Conservation (phyloP, 30 jellyfish, hydroid and myxozoan genomes). For the Nemopilema nomurai region DNA sequence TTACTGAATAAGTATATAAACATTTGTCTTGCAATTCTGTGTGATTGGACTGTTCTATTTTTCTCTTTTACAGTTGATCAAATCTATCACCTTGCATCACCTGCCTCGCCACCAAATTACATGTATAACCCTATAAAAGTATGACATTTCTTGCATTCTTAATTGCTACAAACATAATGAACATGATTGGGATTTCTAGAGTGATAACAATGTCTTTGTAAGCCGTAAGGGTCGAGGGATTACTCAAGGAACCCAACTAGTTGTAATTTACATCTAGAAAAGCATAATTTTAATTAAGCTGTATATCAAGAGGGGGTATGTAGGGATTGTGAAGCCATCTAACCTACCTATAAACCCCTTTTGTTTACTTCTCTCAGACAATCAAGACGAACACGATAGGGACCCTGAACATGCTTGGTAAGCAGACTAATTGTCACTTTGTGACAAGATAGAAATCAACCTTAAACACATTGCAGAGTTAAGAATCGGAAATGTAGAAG, state of each 20-base stretch:
- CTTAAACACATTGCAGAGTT: too few species aligned
- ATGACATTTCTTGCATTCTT: background rate
- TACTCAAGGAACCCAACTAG: too few species aligned
- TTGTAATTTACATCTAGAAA: too few species aligned
- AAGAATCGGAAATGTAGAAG: too few species aligned
- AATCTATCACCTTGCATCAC: slow-evolving; percentile 95
- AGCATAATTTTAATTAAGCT: too few species aligned
- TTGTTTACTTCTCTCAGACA: slow-evolving; percentile 59
- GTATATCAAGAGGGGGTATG: too few species aligned
- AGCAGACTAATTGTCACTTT: background rate
- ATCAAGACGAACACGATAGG: slow-evolving; percentile 97
- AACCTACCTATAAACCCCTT: background rate
- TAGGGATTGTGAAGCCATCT: too few species aligned
- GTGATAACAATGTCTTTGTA: too few species aligned
- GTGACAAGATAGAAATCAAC: background rate
- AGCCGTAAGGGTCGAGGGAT: too few species aligned
- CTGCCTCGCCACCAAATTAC: slow-evolving; percentile 99
- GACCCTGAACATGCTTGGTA: slow-evolving; percentile 95
- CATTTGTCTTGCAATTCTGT: background rate
- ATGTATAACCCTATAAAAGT: slow-evolving; percentile 99
- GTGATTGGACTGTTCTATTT: background rate
- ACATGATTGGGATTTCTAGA: too few species aligned
- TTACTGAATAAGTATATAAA: background rate
- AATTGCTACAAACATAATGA: too few species aligned
- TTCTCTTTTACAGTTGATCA: slow-evolving; percentile 74